These are phyloP conservation scores for Philereme transversata DNA, from an alignment of 2,888 invertebrate genomes.

Conservation along the genomic window DNA sequence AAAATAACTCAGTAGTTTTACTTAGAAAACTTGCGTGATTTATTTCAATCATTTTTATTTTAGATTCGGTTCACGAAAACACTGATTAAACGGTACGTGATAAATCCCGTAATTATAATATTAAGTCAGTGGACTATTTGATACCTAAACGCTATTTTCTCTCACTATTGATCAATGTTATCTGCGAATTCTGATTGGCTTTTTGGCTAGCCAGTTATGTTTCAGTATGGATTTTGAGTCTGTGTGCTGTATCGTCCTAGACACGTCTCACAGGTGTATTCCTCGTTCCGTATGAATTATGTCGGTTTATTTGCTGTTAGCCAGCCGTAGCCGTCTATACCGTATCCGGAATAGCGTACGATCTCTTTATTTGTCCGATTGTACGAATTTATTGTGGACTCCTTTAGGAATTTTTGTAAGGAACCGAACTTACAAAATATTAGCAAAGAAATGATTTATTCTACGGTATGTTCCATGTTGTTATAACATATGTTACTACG, in stretches of 20 bases:
- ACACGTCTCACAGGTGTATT: conserved; percentile 20
- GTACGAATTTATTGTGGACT: conserved; percentile 14
- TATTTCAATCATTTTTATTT: too few species aligned
- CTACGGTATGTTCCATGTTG: too few species aligned
- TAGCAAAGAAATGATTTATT: background rate
- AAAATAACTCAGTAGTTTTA: too few species aligned
- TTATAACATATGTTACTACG: too few species aligned
- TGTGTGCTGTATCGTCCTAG: background rate
- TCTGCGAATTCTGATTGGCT: background rate
- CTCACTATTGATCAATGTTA: too few species aligned
- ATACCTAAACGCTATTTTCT: too few species aligned
- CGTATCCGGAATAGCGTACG: conserved; percentile 14
- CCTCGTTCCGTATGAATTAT: conserved; percentile 25
- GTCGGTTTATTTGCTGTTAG: conserved; percentile 35
- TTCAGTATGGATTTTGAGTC: conserved; percentile 1
- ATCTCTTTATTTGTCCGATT: conserved; percentile 22
- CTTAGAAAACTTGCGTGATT: too few species aligned
- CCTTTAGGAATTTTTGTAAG: background rate
- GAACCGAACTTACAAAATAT: background rate
- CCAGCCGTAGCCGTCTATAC: background rate
- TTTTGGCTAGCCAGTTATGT: background rate
- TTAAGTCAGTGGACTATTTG: too few species aligned
- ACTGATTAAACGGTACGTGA: too few species aligned
- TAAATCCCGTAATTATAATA: too few species aligned
- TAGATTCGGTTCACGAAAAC: too few species aligned